Base-by-base conservation (phyloP, 1,140 invertebrate species). In the Harpegnathos saltator region DNA sequence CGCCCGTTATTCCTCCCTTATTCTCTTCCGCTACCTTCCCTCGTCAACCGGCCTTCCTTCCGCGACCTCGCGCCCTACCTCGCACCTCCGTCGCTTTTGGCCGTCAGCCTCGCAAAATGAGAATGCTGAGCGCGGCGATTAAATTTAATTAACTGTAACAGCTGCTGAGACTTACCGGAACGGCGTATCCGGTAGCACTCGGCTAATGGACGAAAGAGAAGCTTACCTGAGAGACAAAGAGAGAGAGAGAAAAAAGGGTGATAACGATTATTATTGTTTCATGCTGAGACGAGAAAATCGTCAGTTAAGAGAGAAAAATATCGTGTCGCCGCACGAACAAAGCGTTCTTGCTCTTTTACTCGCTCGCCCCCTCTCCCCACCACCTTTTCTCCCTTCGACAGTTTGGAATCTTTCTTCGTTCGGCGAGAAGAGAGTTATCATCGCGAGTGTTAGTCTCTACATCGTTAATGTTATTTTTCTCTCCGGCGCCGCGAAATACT, bases 71-170 rank as follows among this genome's bases (percentile, higher is more conserved):
- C 33, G 38, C 38, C 38, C 38, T 44, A 4, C 38, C 38, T 7
- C 33, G 2, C 33, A 3, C 7, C 7, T 7, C 9, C 38, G 7
- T 44, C 9, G 38, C 38, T 44, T 69, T 69, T 58, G 75, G 69
- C 54, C 48, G 22, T 69, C 59, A 26, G 63, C 65, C 54, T 85
- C 63, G 29, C 61, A 44, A 50, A 82, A 50, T 59, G 56, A 82
- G 80, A 65, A 69, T 75, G n/a, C 71, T 62, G 69, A 56, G 50
- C 33, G 50, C 33, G 50, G 17, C 38, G 81, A 85, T 86, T 85
- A 85, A 85, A 58, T 83, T 87, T 83, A 77, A 86, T 86, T 86
- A 87, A 68, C 48, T 71, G 80, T 56, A 87, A 73, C 80, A 85
- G 62, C 52, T 85, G 69, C 56, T 50, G 33, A 44, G 58, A 83